Conservation (phyloP, 2,797 vertebrate genomes). For the Triplophysa bombifrons region DNA sequence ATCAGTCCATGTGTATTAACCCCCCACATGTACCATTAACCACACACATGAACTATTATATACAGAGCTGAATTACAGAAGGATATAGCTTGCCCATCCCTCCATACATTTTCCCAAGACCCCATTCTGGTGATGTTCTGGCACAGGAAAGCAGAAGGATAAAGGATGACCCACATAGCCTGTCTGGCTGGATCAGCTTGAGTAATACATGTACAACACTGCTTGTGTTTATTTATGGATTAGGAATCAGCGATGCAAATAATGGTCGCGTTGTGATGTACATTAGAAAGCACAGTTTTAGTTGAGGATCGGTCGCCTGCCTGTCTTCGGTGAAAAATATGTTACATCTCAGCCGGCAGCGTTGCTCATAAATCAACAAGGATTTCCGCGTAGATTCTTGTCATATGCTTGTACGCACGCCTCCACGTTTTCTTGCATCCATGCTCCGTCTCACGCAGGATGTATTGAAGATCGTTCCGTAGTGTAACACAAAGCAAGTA, state of each 20-base stretch:
- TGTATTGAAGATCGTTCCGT: neutral
- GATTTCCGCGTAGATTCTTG: slow-evolving; percentile 35
- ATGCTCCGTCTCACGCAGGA: neutral
- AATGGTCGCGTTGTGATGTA: slow-evolving; percentile 44
- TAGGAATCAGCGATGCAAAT: slow-evolving; percentile 52
- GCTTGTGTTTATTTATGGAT: slow-evolving; percentile 54
- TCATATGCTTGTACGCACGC: neutral
- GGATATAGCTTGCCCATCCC: slow-evolving; percentile 12
- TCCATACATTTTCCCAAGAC: slow-evolving; percentile 12
- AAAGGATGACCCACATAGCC: slow-evolving; percentile 55
- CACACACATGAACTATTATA: slow-evolving; percentile 4
- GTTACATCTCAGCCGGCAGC: slow-evolving; percentile 41
- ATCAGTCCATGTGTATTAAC: slow-evolving; percentile 29
- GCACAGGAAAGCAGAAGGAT: slow-evolving; percentile 16
- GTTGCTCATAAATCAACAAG: slow-evolving; percentile 55
- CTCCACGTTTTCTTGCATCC: neutral
- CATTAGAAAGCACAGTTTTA: slow-evolving; percentile 42
- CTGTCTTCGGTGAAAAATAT: slow-evolving; percentile 50
- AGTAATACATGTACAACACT: slow-evolving; percentile 47
- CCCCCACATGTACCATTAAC: no score
- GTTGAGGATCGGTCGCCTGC: slow-evolving; percentile 20
- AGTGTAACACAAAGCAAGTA: neutral
- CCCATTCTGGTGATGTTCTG: slow-evolving; percentile 39
- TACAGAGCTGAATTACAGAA: slow-evolving; percentile 20
- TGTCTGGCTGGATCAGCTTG: slow-evolving; percentile 48